Conservation (phyloP, 1,140 invertebrate species). For the Drosophila lini region DNA sequence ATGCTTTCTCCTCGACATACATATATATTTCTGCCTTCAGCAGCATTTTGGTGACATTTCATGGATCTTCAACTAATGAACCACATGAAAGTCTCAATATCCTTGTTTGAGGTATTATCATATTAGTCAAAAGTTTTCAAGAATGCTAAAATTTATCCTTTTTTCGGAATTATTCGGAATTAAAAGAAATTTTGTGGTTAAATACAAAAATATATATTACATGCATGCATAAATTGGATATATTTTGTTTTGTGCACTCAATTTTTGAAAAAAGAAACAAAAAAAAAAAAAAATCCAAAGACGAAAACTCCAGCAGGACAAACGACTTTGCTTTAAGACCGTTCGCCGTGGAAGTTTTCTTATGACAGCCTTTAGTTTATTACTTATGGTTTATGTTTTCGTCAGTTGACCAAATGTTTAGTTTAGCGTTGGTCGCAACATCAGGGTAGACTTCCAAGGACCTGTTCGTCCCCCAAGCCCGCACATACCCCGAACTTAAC, state of each 20-base stretch:
- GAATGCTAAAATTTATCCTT: background rate
- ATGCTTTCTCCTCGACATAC: no score
- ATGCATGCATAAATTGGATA: background rate
- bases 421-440: constrained; percentile 49
- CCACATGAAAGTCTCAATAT: background rate
- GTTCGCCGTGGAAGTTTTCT: constrained; percentile 44
- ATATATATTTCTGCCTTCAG: background rate
- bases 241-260: background rate
- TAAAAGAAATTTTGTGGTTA: background rate
- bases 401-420: constrained; percentile 67
- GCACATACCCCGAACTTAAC: constrained; percentile 12
- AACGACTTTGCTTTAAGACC: constrained; percentile 41
- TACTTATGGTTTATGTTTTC: constrained; percentile 71
- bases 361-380: constrained; percentile 69
- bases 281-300: background rate
- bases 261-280: background rate
- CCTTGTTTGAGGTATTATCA: background rate
- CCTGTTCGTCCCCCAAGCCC: background rate
- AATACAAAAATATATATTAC: background rate
- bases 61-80: background rate
- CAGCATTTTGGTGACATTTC: background rate
- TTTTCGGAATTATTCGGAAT: background rate
- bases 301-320: constrained; percentile 35
- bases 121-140: background rate
- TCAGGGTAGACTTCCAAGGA: constrained; percentile 47